A percentile compares a stretch with the other conserved stretches of the same genome.
These are phyloP conservation scores for Eolophus roseicapilla DNA, from an alignment of 2,113 vertebrate genomes.

Conservation along the genomic window DNA sequence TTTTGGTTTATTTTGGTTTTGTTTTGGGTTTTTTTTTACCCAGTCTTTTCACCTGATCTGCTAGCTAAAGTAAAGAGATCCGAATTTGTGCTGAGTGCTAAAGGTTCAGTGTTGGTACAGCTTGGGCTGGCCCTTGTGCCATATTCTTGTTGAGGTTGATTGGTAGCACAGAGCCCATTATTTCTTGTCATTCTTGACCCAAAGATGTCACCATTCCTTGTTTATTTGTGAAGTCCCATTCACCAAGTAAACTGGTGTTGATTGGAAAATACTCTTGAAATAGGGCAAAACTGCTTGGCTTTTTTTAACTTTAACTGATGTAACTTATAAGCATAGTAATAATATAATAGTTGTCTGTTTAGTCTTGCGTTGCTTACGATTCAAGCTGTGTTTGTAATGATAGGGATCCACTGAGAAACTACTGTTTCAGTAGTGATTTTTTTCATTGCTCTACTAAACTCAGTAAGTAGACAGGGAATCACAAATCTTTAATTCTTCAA, in stretches of 20 bases:
- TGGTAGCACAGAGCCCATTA: constrained; percentile 76
- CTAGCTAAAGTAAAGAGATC: constrained; percentile 74
- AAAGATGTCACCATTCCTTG: constrained; percentile 71
- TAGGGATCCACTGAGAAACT: constrained; percentile 61
- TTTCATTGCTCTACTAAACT: constrained; percentile 50
- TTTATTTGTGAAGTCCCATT: constrained; percentile 58
- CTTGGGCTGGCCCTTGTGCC: constrained; percentile 80
- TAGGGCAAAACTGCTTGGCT: constrained; percentile 75
- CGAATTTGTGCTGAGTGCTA: constrained; percentile 75
- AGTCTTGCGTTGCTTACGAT: constrained; percentile 76
- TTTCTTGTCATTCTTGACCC: constrained; percentile 71
- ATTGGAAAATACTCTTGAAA: constrained; percentile 73
- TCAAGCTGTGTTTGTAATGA: constrained; percentile 65
- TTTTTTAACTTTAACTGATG: constrained; percentile 66
- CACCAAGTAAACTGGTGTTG: constrained; percentile 72
- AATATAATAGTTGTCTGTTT: constrained; percentile 77
- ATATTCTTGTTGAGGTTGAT: constrained; percentile 81
- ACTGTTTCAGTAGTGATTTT: constrained; percentile 51
- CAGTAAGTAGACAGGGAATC: constrained; percentile 50
- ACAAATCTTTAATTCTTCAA: constrained; percentile 61
- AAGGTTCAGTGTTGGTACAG: constrained; percentile 80
- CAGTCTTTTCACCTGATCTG: constrained; percentile 71
- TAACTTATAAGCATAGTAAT: constrained; percentile 77
- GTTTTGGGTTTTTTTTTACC: constrained; percentile 16
- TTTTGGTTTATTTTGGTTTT: background rate